These are phyloP conservation scores for Sabellastarte sp. DNA, from an alignment of 2,888 invertebrate genomes.

Conservation along the genomic window DNA sequence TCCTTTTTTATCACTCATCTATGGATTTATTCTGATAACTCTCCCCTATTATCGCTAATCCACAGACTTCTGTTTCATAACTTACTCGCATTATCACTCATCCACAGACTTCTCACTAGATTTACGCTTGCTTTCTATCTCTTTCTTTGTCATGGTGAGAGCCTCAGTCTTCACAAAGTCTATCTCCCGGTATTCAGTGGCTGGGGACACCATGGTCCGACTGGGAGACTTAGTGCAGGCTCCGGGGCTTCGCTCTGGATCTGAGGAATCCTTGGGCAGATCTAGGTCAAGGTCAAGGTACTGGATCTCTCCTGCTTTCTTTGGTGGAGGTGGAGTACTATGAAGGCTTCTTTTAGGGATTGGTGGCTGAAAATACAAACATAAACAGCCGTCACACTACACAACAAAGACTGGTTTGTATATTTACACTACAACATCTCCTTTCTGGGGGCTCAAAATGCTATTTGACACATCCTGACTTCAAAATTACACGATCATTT, in stretches of 20 bases:
- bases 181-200: slow-evolving; percentile 79
- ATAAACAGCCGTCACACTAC: too few species aligned
- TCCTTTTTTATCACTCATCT: too few species aligned
- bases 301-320: slow-evolving; percentile 53
- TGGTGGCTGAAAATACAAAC: too few species aligned
- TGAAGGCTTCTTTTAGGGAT: slow-evolving; percentile 15
- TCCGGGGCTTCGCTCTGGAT: slow-evolving; percentile 13
- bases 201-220: slow-evolving; percentile 3
- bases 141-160: slow-evolving; percentile 80
- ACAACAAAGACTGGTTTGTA: too few species aligned
- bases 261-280: slow-evolving; percentile 1
- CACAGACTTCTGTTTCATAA: too few species aligned
- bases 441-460: too few species aligned
- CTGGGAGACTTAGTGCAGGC: slow-evolving; percentile 10
- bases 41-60: too few species aligned
- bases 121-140: slow-evolving; percentile 62
- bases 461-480: too few species aligned
- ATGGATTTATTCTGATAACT: too few species aligned
- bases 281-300: slow-evolving; percentile 87
- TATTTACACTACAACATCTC: too few species aligned
- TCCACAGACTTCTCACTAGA: not conserved
- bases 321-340: slow-evolving; percentile 24
- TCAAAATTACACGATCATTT: too few species aligned
- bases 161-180: slow-evolving; percentile 93
- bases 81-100: too few species aligned